These are phyloP conservation scores for Hylia prasina DNA, from an alignment of 2,113 vertebrate species.

Conservation along the genomic window DNA sequence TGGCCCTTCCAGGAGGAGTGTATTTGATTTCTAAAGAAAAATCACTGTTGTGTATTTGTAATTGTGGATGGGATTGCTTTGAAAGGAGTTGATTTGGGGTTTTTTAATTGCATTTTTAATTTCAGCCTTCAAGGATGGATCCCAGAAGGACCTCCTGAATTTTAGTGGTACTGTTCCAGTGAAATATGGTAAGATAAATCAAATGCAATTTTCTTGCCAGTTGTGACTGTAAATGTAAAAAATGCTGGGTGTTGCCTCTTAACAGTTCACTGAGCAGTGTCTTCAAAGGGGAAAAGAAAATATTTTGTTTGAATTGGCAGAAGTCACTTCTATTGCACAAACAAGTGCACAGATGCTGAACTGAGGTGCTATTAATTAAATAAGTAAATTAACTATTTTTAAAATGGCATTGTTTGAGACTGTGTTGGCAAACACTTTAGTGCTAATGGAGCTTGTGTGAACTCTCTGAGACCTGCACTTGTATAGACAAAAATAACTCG, in stretches of 20 bases:
- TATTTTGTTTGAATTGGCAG: neutral
- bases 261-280: neutral
- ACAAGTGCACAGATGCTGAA: neutral
- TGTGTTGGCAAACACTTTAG: neutral
- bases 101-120: neutral
- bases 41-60: neutral
- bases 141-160: constrained; percentile 91
- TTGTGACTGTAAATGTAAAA: neutral
- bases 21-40: neutral
- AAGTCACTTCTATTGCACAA: neutral
- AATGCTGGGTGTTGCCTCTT: neutral
- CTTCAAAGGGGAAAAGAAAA: neutral
- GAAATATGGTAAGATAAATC: constrained; percentile 77
- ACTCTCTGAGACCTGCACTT: neutral
- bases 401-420: neutral
- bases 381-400: neutral
- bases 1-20: neutral
- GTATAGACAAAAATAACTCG: neutral
- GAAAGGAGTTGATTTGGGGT: neutral
- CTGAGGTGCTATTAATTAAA: neutral
- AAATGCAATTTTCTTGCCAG: neutral
- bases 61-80: neutral
- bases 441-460: neutral
- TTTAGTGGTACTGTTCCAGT: constrained; percentile 87
- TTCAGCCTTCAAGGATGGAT: constrained; percentile 88